These are phyloP conservation scores for Atractosteus spatula DNA, from an alignment of 2,113 vertebrate species.

Conservation along the genomic window DNA sequence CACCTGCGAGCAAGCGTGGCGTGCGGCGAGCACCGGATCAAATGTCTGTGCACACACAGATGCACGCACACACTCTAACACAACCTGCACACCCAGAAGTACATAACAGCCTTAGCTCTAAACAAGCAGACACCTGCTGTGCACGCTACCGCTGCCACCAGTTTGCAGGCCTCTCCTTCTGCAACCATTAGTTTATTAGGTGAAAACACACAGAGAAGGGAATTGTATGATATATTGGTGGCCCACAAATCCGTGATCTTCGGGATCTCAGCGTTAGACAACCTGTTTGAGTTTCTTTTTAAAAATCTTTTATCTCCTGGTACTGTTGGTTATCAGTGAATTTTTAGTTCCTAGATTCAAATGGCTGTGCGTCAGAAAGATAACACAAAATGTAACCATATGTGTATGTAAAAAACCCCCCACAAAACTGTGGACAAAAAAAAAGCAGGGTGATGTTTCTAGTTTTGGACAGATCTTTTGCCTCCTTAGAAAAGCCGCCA, in stretches of 20 bases:
- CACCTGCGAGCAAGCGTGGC: conserved; percentile 80
- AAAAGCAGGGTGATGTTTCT: conserved; percentile 20
- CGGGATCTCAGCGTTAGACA: too few relatives aligned
- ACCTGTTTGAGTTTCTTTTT: too few relatives aligned
- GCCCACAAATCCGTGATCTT: conserved; percentile 35
- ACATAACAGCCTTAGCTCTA: conserved; percentile 8
- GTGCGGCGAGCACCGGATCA: conserved; percentile 60
- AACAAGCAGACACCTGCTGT: conserved; percentile 14
- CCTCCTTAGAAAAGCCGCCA: conserved; percentile 39
- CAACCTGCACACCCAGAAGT: conserved; percentile 26
- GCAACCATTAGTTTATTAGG: not conserved
- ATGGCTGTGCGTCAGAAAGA: too few relatives aligned
- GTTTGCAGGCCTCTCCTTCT: too few relatives aligned
- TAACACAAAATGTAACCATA: too few relatives aligned
- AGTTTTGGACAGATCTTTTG: conserved; percentile 36
- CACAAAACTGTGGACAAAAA: conserved; percentile 17
- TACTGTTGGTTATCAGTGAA: too few relatives aligned
- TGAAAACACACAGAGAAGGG: not conserved
- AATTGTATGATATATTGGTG: conserved; percentile 19
- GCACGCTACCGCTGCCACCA: conserved; percentile 10
- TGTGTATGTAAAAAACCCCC: conserved; percentile 23
- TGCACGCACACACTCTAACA: conserved; percentile 49
- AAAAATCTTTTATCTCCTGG: too few relatives aligned
- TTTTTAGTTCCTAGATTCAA: too few relatives aligned
- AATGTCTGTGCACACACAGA: conserved; percentile 47